Conservation (phyloP, 2,113 vertebrate genomes). For the Thalassarche chlororhynchos region DNA sequence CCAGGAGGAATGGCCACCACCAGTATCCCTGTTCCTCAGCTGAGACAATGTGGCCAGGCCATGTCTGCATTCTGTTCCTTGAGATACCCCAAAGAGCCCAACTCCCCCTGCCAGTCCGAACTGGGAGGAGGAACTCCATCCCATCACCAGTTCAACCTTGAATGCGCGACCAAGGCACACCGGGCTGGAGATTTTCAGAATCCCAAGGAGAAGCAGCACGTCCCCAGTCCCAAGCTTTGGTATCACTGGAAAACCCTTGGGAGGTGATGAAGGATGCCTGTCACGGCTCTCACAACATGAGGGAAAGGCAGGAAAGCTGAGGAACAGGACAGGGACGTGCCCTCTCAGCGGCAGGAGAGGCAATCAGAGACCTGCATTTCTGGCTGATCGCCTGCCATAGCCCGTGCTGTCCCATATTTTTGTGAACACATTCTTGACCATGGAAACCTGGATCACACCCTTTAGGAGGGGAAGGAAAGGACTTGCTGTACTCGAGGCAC, state of each 20-base stretch:
- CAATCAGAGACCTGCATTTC: background rate
- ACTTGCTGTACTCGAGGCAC: background rate
- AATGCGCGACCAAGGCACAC: background rate
- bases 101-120: background rate
- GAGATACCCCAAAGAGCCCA: background rate
- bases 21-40: background rate
- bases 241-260: background rate
- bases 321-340: background rate
- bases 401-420: background rate
- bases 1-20: rapidly evolving
- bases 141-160: background rate
- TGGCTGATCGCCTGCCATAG: background rate
- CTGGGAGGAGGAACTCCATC: background rate
- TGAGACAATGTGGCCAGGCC: background rate
- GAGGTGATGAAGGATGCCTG: background rate
- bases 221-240: background rate
- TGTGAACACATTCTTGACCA: rapidly evolving
- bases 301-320: background rate
- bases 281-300: rapidly evolving
- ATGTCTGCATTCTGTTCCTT: background rate
- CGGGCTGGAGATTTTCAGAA: background rate
- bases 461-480: background rate
- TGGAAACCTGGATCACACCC: background rate
- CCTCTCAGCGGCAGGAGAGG: rapidly evolving
- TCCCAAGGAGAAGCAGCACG: background rate